phyloP scores from a whole-genome alignment of 2,113 vertebrate genomes.

The Poecile atricapillus region DNA sequence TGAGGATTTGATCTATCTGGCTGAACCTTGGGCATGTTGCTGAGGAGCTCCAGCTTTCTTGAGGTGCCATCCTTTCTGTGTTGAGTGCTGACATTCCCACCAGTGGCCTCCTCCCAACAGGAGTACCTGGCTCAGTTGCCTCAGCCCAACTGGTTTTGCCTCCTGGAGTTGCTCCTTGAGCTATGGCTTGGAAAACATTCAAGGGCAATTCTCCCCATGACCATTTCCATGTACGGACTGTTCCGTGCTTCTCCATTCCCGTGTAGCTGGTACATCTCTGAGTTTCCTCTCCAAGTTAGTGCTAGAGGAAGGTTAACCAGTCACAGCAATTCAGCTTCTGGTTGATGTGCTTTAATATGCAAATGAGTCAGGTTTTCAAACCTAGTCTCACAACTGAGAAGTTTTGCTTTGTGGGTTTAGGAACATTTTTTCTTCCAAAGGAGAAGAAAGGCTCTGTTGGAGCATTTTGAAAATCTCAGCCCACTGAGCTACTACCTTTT shows the following conservation, averaged over 20 bases:
- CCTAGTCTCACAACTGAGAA: neutral
- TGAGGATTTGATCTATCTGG: neutral
- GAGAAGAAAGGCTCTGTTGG: neutral
- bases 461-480: neutral
- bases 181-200: neutral
- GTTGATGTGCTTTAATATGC: neutral
- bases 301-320: neutral
- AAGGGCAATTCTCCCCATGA: neutral
- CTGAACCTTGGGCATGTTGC: neutral
- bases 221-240: neutral
- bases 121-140: rapidly evolving
- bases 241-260: neutral
- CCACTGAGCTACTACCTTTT: neutral
- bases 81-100: neutral
- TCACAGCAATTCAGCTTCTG: neutral
- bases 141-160: neutral
- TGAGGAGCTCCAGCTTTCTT: neutral
- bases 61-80: neutral
- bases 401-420: neutral
- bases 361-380: neutral
- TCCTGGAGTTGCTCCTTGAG: neutral
- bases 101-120: neutral
- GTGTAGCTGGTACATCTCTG: neutral
- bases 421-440: neutral
- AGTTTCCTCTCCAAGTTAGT: neutral